These are phyloP conservation scores for Microtus richardsoni DNA, from an alignment of 2,113 vertebrate species.

Conservation along the genomic window DNA sequence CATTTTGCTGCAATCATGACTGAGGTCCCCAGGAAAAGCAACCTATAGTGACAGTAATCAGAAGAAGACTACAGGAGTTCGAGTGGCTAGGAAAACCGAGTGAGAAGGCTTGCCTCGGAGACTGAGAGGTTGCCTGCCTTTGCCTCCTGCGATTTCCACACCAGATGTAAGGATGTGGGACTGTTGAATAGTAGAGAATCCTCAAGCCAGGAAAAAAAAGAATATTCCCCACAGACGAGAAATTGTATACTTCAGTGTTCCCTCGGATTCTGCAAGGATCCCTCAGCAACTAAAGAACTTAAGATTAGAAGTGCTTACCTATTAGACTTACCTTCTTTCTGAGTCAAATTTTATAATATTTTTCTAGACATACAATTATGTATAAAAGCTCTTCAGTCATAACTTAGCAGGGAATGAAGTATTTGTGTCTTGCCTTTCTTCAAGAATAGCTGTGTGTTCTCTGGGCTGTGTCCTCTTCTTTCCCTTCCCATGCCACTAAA, in stretches of 20 bases:
- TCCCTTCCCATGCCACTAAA: background rate
- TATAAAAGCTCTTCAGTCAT: background rate
- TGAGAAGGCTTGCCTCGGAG: background rate
- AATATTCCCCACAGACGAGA: background rate
- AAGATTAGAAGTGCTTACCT: background rate
- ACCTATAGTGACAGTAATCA: constrained; percentile 66
- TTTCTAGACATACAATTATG: background rate
- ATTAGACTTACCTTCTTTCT: background rate
- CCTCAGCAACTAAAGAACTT: background rate
- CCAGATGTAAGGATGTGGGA: background rate
- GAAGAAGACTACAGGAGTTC: constrained; percentile 58
- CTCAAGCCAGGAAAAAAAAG: background rate
- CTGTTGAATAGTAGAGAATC: background rate
- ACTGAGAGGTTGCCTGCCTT: constrained; percentile 41
- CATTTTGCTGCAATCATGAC: constrained; percentile 65
- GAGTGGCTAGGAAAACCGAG: background rate
- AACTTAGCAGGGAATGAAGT: background rate
- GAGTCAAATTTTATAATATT: constrained; percentile 17
- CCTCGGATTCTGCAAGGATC: background rate
- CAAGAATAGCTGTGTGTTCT: background rate
- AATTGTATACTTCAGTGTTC: background rate
- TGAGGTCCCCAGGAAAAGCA: constrained; percentile 60
- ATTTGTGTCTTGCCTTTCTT: background rate
- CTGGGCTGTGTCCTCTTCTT: background rate
- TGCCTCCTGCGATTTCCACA: background rate